Evolutionary conservation across 2,888 invertebrate genomes (phyloP).

Genomic region (Philopedon plagiatum): DNA sequence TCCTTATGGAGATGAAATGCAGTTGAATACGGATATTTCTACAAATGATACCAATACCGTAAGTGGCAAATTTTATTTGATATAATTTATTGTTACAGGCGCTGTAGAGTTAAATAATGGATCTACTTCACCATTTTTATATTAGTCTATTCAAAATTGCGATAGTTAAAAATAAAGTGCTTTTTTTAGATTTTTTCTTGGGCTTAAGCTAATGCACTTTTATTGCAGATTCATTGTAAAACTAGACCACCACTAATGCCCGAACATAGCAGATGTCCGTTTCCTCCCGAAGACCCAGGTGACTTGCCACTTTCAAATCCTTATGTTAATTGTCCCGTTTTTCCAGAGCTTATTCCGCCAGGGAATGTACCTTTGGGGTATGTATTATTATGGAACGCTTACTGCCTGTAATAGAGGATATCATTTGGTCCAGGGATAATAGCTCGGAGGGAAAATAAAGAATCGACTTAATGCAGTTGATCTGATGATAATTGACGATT

Average conservation of each 20-base stretch:
- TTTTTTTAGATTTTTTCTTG: no score
- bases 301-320: slow-evolving; percentile 45
- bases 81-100: not conserved
- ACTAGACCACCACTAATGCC: slow-evolving; percentile 27
- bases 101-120: no score
- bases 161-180: no score
- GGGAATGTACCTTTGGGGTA: slow-evolving; percentile 35
- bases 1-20: slow-evolving; percentile 55
- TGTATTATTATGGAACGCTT: no score
- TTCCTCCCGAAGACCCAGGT: slow-evolving; percentile 34
- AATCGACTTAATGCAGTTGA: no score
- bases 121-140: no score
- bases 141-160: no score
- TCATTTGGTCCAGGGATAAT: no score
- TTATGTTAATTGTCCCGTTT: slow-evolving; percentile 53
- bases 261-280: slow-evolving; percentile 35
- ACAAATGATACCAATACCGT: slow-evolving; percentile 49
- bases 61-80: not conserved
- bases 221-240: slow-evolving; percentile 45
- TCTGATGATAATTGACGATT: no score
- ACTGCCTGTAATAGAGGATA: no score
- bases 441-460: no score
- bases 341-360: slow-evolving; percentile 44
- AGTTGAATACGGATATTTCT: slow-evolving; percentile 47
- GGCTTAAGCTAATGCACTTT: no score